Evolutionary conservation across 2,888 invertebrate genomes (phyloP), one percentile per base, ranked within the genome.

Genomic region (Caenorhabditis wallacei): DNA sequence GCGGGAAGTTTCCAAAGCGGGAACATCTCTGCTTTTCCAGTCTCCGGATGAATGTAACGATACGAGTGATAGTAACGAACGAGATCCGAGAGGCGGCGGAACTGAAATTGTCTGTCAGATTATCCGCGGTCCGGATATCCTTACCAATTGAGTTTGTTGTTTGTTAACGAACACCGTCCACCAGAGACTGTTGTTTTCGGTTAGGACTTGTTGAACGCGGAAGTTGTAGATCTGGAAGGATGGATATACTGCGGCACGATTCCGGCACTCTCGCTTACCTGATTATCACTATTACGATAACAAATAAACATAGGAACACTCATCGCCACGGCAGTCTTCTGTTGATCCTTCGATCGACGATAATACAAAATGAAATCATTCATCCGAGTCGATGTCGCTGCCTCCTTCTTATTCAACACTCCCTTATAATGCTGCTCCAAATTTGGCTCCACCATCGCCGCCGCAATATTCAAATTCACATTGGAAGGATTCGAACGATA

Each of bases 151-250:
- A 16, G 78, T 63, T 13, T 53, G 78, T 46, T 82, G 72, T 37
- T 78, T 78, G 63, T 82, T 82, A 35, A 82, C 74, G 20, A 78
- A 61, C 13, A 82, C 82, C 0, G 82, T 82, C 82, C 82, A 82
- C 82, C 82, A 82, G 30, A 69, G 13, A 26, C 78, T 78, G 26
- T 82, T 82, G 35, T 82, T 82, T 40, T 82, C 82, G 24, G 48
- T 64, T 18, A 82, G 66, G 18, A 82, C 71, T 71, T 75, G 82
- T 48, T 76, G 51, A n/a, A 82, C 70, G 43, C 76, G 76, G 18
- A 82, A 71, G 76, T 76, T 82, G 71, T 59, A 71, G 8, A 76
- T 53, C 74, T 80, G 35, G 37, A 18, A 35, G n/a, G n/a, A n/a
- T n/a, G n/a, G n/a, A n/a, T n/a, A n/a, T n/a, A n/a, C n/a, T n/a